Percentiles rank a stretch among this genome's conserved stretches.
phyloP scores from a whole-genome alignment of 2,113 vertebrate genomes.

The Phoxinus phoxinus region DNA sequence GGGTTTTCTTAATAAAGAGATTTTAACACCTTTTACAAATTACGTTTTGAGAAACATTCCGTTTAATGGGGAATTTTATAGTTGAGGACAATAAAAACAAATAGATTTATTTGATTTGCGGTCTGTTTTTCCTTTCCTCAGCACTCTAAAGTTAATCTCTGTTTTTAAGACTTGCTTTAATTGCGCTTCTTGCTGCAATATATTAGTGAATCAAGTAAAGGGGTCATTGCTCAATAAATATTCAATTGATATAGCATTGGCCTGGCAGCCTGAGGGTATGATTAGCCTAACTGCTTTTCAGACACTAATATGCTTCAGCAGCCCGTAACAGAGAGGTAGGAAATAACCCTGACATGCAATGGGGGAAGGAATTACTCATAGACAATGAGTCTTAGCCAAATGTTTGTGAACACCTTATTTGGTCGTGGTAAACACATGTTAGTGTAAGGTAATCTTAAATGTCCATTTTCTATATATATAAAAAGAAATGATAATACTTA shows the following conservation, averaged over 20 bases:
- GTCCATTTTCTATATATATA: neutral
- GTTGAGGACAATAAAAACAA: conserved; percentile 1
- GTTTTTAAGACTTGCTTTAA: conserved; percentile 29
- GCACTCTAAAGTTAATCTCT: conserved; percentile 17
- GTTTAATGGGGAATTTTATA: neutral
- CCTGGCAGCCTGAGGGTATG: conserved; percentile 56
- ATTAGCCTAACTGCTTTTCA: conserved; percentile 58
- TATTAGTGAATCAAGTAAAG: conserved; percentile 48
- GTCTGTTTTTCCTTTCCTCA: neutral
- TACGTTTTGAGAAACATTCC: neutral
- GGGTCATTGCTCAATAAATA: conserved; percentile 47
- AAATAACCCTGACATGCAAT: neutral
- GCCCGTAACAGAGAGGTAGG: conserved; percentile 16
- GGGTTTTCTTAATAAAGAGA: conserved; percentile 4
- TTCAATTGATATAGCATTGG: conserved; percentile 61
- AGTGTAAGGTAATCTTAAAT: neutral
- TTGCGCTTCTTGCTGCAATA: conserved; percentile 20
- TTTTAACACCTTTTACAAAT: conserved; percentile 14
- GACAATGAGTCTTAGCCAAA: conserved; percentile 33
- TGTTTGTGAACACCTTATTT: conserved; percentile 15
- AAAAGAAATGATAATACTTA: no score
- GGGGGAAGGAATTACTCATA: conserved; percentile 9
- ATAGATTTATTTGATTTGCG: conserved; percentile 23
- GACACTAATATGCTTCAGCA: conserved; percentile 49
- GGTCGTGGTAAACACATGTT: neutral